These are phyloP conservation scores for Margarornis squamiger DNA, from an alignment of 2,797 vertebrate species.

Conservation along the genomic window DNA sequence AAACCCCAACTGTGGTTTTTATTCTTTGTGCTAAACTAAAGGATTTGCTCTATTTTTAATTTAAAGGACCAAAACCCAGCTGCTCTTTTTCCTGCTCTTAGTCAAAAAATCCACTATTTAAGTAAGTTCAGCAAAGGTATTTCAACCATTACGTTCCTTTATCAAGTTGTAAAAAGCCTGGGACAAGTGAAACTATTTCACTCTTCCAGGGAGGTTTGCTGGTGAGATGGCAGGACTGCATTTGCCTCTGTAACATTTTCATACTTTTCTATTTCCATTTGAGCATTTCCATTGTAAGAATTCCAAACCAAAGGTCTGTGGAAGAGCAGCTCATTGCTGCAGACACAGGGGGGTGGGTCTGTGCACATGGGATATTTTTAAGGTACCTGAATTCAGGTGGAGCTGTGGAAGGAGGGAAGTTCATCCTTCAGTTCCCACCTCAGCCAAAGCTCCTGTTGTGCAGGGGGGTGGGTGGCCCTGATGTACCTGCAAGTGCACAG, in stretches of 20 bases:
- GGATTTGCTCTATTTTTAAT: not conserved
- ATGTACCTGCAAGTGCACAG: not conserved
- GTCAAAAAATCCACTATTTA: not conserved
- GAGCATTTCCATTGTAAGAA: not conserved
- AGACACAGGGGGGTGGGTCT: not conserved
- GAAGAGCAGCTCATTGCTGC: not conserved
- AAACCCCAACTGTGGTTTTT: not conserved
- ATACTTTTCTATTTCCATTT: rapidly evolving
- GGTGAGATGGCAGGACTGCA: not conserved
- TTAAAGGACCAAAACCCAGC: not conserved
- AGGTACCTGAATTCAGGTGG: not conserved
- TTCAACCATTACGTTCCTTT: not conserved
- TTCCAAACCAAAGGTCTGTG: not conserved
- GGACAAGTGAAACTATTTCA: not conserved
- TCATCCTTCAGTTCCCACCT: not conserved
- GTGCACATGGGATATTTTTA: not conserved
- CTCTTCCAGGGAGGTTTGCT: not conserved
- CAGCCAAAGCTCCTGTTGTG: not conserved
- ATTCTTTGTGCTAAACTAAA: not conserved
- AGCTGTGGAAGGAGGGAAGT: not conserved
- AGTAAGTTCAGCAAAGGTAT: not conserved
- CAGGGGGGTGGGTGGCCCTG: rapidly evolving
- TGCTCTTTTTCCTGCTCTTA: not conserved
- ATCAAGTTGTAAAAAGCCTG: not conserved
- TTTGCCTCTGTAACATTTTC: not conserved